Evolutionary conservation across 1,140 invertebrate genomes (phyloP).

Genomic region (Drosophila mayri): DNA sequence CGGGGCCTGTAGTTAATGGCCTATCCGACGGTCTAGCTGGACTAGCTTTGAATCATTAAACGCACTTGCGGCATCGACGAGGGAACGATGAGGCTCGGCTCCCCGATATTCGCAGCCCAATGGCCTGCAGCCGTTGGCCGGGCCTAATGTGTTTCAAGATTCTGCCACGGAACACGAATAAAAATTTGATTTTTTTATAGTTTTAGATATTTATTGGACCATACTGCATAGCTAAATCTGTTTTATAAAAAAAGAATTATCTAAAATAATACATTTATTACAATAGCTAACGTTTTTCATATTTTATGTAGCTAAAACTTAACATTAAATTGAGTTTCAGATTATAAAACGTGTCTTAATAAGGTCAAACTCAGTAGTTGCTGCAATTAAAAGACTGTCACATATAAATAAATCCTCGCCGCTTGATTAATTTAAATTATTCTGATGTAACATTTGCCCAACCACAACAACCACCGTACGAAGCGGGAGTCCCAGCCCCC

Average conservation of each 20-base stretch:
- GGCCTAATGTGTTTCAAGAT: conserved; percentile 40
- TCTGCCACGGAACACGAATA: conserved; percentile 8
- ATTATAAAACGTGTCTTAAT: not conserved
- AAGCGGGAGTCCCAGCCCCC: not conserved
- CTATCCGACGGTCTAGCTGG: conserved; percentile 54
- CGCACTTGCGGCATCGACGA: conserved; percentile 64
- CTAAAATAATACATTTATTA: not conserved
- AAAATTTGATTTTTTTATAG: conserved; percentile 32
- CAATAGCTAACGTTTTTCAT: not conserved
- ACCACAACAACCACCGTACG: not conserved
- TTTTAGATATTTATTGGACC: conserved; percentile 26
- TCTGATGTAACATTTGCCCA: not conserved
- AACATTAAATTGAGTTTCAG: no score
- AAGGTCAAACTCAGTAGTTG: not conserved
- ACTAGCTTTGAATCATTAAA: conserved; percentile 72
- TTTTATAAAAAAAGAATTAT: conserved; percentile 1
- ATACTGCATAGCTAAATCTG: conserved; percentile 9
- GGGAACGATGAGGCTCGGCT: not conserved
- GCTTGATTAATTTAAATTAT: conserved; percentile 11
- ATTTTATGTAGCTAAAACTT: not conserved
- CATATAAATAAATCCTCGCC: not conserved
- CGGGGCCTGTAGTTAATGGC: conserved; percentile 75
- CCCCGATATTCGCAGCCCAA: conserved; percentile 14
- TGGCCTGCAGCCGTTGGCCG: conserved; percentile 20
- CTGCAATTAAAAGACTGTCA: not conserved